Percentiles rank a stretch among this genome's conserved stretches.
Conservation (phyloP, 30 jellyfish, hydroid and myxozoan genomes). For the Aurelia aurita complex sp. Pacific region DNA sequence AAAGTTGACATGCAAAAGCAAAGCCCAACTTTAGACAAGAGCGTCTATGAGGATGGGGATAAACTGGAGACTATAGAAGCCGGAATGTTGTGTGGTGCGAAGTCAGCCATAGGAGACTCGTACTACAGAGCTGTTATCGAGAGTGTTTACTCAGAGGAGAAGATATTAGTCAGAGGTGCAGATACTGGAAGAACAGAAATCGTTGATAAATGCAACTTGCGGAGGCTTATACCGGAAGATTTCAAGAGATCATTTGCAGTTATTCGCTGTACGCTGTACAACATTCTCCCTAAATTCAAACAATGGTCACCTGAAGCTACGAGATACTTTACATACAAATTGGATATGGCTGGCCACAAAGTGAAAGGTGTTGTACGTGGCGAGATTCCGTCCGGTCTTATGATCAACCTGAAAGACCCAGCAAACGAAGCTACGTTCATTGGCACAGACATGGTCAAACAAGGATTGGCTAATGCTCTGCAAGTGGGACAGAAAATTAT, state of each 20-base stretch:
- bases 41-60: slow-evolving; percentile 22
- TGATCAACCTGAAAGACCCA: slow-evolving; percentile 37
- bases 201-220: slow-evolving; percentile 16
- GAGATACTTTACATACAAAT: slow-evolving; percentile 21
- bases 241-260: slow-evolving; percentile 40
- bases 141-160: slow-evolving; percentile 34
- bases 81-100: slow-evolving; percentile 42
- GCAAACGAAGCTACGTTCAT: slow-evolving; percentile 13
- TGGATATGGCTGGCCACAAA: slow-evolving; percentile 25
- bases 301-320: slow-evolving; percentile 51
- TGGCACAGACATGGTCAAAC: slow-evolving; percentile 40
- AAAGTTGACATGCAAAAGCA: background rate
- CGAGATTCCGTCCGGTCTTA: slow-evolving; percentile 24
- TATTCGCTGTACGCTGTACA: slow-evolving; percentile 31
- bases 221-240: slow-evolving; percentile 37
- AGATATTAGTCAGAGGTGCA: slow-evolving; percentile 32
- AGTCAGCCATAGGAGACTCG: background rate
- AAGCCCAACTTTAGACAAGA: background rate
- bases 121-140: slow-evolving; percentile 45
- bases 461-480: slow-evolving; percentile 36
- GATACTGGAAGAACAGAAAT: slow-evolving; percentile 39
- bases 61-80: background rate
- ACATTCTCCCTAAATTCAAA: slow-evolving; percentile 10
- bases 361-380: slow-evolving; percentile 57
- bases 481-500: no score